These are phyloP conservation scores for Drosophila virilis DNA, from an alignment of 1,140 invertebrate species.

Conservation along the genomic window DNA sequence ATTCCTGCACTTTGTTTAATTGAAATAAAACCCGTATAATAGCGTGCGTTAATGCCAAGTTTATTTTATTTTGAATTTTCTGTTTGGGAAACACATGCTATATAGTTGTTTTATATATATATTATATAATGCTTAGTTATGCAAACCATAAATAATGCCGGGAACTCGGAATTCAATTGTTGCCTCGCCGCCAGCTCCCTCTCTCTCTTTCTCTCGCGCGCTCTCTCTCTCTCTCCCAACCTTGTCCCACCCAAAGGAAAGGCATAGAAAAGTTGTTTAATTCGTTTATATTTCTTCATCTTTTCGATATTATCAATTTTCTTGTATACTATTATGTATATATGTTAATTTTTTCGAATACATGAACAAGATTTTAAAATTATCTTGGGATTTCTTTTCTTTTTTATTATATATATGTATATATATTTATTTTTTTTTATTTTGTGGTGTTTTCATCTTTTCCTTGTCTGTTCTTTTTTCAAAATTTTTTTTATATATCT, in stretches of 20 bases:
- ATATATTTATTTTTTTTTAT: constrained; percentile 57
- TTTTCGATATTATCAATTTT: constrained; percentile 69
- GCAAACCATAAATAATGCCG: not conserved
- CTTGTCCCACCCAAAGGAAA: constrained; percentile 77
- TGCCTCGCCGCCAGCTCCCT: not conserved
- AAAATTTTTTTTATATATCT: constrained; percentile 43
- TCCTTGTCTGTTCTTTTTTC: constrained; percentile 56
- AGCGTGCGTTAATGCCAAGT: constrained; percentile 59
- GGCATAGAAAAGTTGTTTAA: constrained; percentile 71
- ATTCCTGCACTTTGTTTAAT: constrained; percentile 55
- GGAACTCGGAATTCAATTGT: not conserved
- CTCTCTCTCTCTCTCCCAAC: constrained; percentile 18
- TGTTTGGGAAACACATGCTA: constrained; percentile 15
- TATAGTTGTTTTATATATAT: constrained; percentile 19
- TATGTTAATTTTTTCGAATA: constrained; percentile 71
- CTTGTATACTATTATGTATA: constrained; percentile 68
- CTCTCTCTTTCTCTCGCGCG: no score
- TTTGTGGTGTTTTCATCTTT: constrained; percentile 66
- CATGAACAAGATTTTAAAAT: constrained; percentile 56
- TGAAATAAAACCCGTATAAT: constrained; percentile 76
- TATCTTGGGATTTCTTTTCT: constrained; percentile 40
- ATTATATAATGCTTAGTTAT: not conserved
- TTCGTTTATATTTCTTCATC: constrained; percentile 77
- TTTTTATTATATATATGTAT: constrained; percentile 12
- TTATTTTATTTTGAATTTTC: constrained; percentile 11